Base-by-base conservation (phyloP, 2,888 invertebrate genomes). In the Argyra leucocephala region DNA sequence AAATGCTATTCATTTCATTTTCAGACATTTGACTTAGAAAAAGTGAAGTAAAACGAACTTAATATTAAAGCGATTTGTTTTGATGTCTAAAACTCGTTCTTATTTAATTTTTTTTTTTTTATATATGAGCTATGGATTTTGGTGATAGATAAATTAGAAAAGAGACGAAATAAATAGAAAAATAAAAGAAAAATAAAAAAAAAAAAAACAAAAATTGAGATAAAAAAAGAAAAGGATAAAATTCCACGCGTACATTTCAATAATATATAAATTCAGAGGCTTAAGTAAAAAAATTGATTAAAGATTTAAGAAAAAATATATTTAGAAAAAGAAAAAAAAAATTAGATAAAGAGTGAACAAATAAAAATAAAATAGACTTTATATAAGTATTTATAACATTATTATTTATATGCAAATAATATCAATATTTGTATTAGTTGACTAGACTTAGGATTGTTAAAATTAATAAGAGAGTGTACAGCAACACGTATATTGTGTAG, bases 251-350 rank as follows among this genome's bases (percentile, higher is more conserved):
- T 18, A 48, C 48, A n/a, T n/a, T n/a, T n/a, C n/a, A n/a, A n/a
- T n/a, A n/a, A n/a, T n/a, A n/a, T 18, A 48, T 48, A 48, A 48
- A 48, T 48, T 48, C 48, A 48, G 48, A 48, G 48, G 48, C n/a
- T 48, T 48, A 48, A 48, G 18, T 48, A 18, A 48, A 48, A 48
- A 48, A 48, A 18, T 48, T 15, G 18, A 18, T 48, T 48, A 48
- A 48, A 15, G 48, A 48, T 48, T 2, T 48, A 7, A 2, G 31
- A 31, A 12, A 7, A 4, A 31, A 10, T 31, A 10, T 31, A 31
- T 31, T 6, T 31, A 31, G 12, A 31, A 31, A 31, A 6, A 31
- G 12, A 31, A 1, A 31, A 31, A 31, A 31, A 31, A 31, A 31
- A 26, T 26, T 6, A 26, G 26, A 31, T 10, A 31, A 4, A 31